Evolutionary conservation across 2,888 invertebrate species (phyloP), one percentile per base, ranked within the genome.

Genomic region (Anoncus sp.): DNA sequence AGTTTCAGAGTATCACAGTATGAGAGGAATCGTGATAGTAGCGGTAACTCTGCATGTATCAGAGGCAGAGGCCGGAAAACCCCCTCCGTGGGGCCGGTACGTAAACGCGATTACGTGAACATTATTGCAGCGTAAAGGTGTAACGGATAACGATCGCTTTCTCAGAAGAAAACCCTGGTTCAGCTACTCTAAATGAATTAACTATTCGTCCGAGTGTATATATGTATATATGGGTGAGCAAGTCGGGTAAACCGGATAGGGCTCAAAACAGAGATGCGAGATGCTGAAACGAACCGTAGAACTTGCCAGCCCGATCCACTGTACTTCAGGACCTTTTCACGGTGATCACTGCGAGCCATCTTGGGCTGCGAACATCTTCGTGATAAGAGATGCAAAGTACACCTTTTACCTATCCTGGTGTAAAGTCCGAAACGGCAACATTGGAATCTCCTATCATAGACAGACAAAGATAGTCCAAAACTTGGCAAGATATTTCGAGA

Each of bases 91-190:
- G 27, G 59, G 63, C 63, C 62, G 76, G 70, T 81, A 80, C 79
- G 77, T 79, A 80, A 81, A 83, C 75, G 78, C 78, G 80, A 81
- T 83, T 81, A 82, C 79, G 74, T 75, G 75, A 78, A 80, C 75
- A 71, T 77, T 74, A 80, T 77, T 78, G 65, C 78, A 78, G 75
- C 74, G 77, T 60, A 65, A 78, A 78, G 70, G 77, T 77, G 74
- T 74, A 77, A 74, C 74, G 70, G 74, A 77, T 77, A 77, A 70
- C 77, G 77, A 74, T 77, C 73, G 45, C 53, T 65, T 77, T 77
- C 73, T 69, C 24, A 40, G 70, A 71, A 71, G 65, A 83, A 82
- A 83, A 62, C 65, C 45, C 35, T 22, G 49, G 40, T 60, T 60
- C 70, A 51, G 18, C 40, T 60, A 60, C 20, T 43, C 55, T 18